These are phyloP conservation scores for Parus major DNA, from an alignment of 2,113 vertebrate genomes.

Conservation along the genomic window DNA sequence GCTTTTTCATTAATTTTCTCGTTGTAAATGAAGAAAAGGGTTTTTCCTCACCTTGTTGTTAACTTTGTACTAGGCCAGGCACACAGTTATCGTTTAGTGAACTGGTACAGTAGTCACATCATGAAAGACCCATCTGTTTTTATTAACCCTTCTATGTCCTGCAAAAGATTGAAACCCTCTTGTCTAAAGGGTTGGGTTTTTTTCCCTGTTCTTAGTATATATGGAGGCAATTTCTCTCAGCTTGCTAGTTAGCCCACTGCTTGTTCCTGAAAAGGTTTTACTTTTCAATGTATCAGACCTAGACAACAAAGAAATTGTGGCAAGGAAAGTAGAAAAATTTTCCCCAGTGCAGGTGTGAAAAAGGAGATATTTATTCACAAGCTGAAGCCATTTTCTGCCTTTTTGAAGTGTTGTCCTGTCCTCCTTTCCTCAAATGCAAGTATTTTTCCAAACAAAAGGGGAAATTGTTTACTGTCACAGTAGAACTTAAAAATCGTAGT, in stretches of 20 bases:
- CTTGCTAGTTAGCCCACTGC: not conserved
- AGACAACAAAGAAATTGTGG: not conserved
- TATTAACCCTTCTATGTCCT: not conserved
- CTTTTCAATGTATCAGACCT: not conserved
- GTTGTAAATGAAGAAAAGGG: not conserved
- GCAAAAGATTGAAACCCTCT: not conserved
- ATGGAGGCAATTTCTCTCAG: not conserved
- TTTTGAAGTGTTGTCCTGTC: not conserved
- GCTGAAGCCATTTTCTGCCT: not conserved
- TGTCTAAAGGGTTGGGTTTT: not conserved
- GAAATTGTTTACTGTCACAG: not conserved
- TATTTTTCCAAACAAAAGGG: not conserved
- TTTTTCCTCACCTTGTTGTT: not conserved
- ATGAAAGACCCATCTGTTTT: not conserved
- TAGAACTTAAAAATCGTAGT: not conserved
- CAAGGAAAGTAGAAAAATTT: not conserved
- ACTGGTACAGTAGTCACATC: not conserved
- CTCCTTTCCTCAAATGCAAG: not conserved
- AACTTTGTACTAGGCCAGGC: not conserved
- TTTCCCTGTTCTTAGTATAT: not conserved
- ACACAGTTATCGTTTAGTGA: not conserved
- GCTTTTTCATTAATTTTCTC: not conserved
- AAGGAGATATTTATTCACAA: not conserved
- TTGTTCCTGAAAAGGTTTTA: not conserved
- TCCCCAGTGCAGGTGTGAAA: not conserved